phyloP scores from a whole-genome alignment of 2,888 invertebrate genomes.

The Acanthosepion pharaonis region DNA sequence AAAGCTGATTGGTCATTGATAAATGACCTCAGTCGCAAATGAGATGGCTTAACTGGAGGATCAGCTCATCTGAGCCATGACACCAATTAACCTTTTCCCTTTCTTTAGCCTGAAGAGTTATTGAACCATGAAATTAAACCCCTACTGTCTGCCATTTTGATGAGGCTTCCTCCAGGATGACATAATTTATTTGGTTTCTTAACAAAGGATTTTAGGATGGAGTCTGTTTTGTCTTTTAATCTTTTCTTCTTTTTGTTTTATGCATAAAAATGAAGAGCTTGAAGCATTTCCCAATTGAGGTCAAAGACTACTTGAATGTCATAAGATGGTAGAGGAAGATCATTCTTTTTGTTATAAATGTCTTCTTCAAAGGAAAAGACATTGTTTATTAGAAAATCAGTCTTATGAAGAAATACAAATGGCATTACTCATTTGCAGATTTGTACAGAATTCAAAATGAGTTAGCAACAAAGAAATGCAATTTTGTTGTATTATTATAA shows the following conservation, averaged over 20 bases:
- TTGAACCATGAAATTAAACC: neutral
- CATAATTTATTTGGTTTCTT: neutral
- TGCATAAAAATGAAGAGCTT: neutral
- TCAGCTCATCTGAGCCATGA: neutral
- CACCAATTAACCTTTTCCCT: neutral
- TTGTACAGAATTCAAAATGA: neutral
- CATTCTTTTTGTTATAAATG: neutral
- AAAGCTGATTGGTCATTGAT: neutral
- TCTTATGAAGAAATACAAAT: neutral
- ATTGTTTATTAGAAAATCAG: neutral
- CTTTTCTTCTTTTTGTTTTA: neutral
- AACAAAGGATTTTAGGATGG: neutral
- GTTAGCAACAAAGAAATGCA: neutral
- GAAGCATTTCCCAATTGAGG: neutral
- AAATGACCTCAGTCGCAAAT: neutral
- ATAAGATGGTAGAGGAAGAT: neutral
- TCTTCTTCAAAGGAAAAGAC: neutral
- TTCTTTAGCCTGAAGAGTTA: neutral
- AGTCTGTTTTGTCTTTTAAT: neutral
- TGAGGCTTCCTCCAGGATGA: neutral
- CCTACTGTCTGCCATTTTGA: neutral
- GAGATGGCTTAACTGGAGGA: neutral
- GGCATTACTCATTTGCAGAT: neutral
- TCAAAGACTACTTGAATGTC: neutral
- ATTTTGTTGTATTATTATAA: neutral